A percentile compares a stretch with the other conserved stretches of the same genome.
These are phyloP conservation scores for Saguinus imperator DNA, from an alignment of 2,113 vertebrate genomes.

Conservation along the genomic window DNA sequence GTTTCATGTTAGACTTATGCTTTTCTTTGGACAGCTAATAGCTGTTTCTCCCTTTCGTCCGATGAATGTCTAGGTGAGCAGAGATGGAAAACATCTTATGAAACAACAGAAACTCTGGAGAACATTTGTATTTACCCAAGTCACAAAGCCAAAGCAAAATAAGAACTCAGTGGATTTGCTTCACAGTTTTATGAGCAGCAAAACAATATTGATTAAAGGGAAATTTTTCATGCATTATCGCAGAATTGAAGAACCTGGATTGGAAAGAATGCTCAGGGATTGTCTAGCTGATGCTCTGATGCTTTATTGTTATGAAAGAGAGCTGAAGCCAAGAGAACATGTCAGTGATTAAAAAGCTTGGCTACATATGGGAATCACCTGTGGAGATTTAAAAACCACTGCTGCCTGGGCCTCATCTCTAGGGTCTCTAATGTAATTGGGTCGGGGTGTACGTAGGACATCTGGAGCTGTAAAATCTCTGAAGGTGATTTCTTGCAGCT, in stretches of 20 bases:
- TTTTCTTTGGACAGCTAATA: background rate
- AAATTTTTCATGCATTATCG: background rate
- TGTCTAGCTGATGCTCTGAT: background rate
- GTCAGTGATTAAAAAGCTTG: background rate
- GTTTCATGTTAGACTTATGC: background rate
- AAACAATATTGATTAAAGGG: background rate
- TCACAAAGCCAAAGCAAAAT: background rate
- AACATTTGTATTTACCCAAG: background rate
- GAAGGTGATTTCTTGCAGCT: background rate
- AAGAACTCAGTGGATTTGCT: background rate
- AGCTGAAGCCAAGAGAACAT: background rate
- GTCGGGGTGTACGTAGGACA: constrained; percentile 3
- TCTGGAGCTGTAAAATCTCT: background rate
- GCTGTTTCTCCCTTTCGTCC: background rate
- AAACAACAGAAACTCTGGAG: background rate
- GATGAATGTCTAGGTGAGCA: background rate
- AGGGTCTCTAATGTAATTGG: background rate
- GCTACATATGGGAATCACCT: background rate
- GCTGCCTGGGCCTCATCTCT: background rate
- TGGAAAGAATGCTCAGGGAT: background rate
- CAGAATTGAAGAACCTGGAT: background rate
- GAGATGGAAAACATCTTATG: background rate
- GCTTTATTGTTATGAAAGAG: background rate
- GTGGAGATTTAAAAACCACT: background rate
- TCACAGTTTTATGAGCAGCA: background rate